Conservation (phyloP, 2,113 vertebrate species). For the Phasianus colchicus region DNA sequence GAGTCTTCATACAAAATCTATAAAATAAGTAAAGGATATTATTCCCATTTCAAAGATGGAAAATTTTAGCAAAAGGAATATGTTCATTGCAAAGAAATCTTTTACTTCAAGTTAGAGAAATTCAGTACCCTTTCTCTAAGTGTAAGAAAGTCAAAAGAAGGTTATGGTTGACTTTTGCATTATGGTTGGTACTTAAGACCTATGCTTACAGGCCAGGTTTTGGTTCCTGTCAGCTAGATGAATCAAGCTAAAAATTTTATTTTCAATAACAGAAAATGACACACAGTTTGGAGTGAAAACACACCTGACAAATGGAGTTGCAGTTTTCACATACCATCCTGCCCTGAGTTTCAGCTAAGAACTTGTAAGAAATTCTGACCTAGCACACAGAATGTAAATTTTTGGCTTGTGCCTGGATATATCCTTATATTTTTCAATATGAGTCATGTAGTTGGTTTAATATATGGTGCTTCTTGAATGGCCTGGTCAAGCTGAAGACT, state of each 20-base stretch:
- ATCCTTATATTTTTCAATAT: neutral
- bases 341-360: neutral
- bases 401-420: neutral
- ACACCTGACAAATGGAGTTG: neutral
- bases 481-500: neutral
- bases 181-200: neutral
- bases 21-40: neutral
- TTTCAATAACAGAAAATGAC: neutral
- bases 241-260: neutral
- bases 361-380: neutral
- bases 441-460: neutral
- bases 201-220: neutral
- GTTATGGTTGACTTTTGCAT: neutral
- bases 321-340: neutral
- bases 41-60: neutral
- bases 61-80: neutral
- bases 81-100: neutral
- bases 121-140: neutral
- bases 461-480: neutral
- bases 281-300: neutral
- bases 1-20: neutral
- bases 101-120: neutral
- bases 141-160: neutral
- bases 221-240: neutral
- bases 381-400: neutral